These are phyloP conservation scores for Pteruthius melanotis DNA, from an alignment of 2,113 vertebrate species.

Conservation along the genomic window DNA sequence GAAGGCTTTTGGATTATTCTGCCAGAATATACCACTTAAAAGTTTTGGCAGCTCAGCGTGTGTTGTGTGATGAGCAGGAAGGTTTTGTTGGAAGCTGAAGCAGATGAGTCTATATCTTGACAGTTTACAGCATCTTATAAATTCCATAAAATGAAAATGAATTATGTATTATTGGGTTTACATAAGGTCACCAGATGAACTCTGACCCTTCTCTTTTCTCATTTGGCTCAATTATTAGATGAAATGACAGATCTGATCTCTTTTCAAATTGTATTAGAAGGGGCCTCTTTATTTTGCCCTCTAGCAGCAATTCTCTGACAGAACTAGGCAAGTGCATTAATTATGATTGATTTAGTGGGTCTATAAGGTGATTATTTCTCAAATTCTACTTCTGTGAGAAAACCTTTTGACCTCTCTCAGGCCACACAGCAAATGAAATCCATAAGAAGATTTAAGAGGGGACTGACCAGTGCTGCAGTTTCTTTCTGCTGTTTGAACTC, in stretches of 20 bases:
- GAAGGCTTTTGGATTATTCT: slow-evolving; percentile 64
- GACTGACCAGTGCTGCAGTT: slow-evolving; percentile 68
- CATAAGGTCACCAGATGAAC: slow-evolving; percentile 78
- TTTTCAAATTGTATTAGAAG: slow-evolving; percentile 87
- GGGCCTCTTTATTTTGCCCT: slow-evolving; percentile 82
- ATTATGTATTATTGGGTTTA: slow-evolving; percentile 80
- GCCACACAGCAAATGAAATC: slow-evolving; percentile 89
- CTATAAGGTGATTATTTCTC: slow-evolving; percentile 91
- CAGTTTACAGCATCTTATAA: slow-evolving; percentile 72
- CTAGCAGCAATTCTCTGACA: slow-evolving; percentile 84
- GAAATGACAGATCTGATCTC: slow-evolving; percentile 92
- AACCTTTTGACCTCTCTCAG: slow-evolving; percentile 92
- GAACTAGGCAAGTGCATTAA: slow-evolving; percentile 87
- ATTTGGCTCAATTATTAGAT: slow-evolving; percentile 90
- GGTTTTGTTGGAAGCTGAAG: slow-evolving; percentile 12
- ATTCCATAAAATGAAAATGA: slow-evolving; percentile 79
- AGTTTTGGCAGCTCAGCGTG: slow-evolving; percentile 40
- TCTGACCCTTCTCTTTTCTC: slow-evolving; percentile 80
- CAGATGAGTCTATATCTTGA: slow-evolving; percentile 48
- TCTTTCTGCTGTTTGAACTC: slow-evolving; percentile 76
- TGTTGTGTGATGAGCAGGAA: not conserved
- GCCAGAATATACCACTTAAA: slow-evolving; percentile 49
- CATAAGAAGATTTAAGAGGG: slow-evolving; percentile 87
- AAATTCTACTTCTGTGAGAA: slow-evolving; percentile 84
- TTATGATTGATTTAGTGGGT: slow-evolving; percentile 95